Percentiles rank a stretch among this genome's conserved stretches.
Conservation (phyloP, 2,113 vertebrate species). For the Stigmatopora argus region DNA sequence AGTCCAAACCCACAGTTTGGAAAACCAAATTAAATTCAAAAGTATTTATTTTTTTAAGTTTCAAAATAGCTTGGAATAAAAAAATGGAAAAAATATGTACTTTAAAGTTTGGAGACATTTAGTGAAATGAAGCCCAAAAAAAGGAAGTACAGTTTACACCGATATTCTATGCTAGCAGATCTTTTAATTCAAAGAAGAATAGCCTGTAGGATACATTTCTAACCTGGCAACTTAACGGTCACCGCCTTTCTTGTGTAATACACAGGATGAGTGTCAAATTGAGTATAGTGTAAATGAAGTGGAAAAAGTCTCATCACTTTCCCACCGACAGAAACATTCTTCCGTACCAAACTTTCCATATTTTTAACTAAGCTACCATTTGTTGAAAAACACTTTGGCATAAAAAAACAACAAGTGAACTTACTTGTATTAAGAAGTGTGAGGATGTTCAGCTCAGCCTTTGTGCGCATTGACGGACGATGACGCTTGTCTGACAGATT, state of each 20-base stretch:
- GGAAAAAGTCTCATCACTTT: conserved; percentile 31
- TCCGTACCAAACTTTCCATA: too few relatives aligned
- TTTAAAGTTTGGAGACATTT: not conserved
- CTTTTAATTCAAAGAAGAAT: not conserved
- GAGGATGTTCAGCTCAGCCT: not conserved
- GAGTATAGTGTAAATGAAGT: conserved; percentile 33
- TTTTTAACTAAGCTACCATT: not conserved
- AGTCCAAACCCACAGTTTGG: too few relatives aligned
- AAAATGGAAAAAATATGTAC: not conserved
- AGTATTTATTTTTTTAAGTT: not conserved
- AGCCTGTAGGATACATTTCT: not conserved
- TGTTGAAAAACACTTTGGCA: not conserved
- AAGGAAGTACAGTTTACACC: conserved; percentile 35
- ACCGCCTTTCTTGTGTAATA: not conserved
- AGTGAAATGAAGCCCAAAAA: conserved; percentile 29
- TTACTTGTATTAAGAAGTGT: not conserved
- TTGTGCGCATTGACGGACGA: not conserved
- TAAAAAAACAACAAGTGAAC: not conserved
- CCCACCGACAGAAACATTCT: conserved; percentile 26
- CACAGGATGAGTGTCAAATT: conserved; percentile 32
- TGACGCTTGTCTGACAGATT: not conserved
- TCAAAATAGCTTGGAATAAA: not conserved
- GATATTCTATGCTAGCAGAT: not conserved
- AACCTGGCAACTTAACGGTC: not conserved
- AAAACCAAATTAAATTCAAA: not conserved